phyloP scores from a whole-genome alignment of 2,113 vertebrate species.

The Poicephalus meyeri region DNA sequence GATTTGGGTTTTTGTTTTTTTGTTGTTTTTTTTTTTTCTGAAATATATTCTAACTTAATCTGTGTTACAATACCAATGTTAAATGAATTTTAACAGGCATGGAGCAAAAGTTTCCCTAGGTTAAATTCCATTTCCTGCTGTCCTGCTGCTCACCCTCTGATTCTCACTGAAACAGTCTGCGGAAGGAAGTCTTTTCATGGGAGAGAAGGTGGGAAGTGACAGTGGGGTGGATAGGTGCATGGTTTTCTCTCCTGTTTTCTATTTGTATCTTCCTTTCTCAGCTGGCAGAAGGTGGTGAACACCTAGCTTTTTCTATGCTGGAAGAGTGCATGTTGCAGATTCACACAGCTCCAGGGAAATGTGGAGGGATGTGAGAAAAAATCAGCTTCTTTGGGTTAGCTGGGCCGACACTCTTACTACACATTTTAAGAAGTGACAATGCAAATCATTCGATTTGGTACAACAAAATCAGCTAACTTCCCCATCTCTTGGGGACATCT shows the following conservation, averaged over 20 bases:
- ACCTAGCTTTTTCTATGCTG: not conserved
- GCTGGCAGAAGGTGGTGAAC: not conserved
- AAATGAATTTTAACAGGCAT: not conserved
- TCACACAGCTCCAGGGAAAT: not conserved
- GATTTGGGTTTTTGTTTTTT: too few species aligned
- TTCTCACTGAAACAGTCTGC: not conserved
- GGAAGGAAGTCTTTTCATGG: not conserved
- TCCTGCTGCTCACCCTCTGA: accelerated
- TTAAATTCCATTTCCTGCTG: not conserved
- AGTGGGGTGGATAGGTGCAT: not conserved
- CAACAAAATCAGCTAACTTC: not conserved
- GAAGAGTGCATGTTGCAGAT: not conserved
- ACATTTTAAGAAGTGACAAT: not conserved
- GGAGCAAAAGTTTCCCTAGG: not conserved
- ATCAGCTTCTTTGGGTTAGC: not conserved
- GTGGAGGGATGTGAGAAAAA: not conserved
- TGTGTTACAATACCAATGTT: not conserved
- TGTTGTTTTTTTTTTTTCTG: not conserved
- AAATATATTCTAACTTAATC: not conserved
- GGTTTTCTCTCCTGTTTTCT: not conserved
- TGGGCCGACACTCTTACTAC: not conserved
- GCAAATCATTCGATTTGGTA: not conserved
- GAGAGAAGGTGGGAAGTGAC: not conserved
- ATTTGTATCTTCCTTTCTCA: not conserved
- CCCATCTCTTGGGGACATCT: not conserved